These are phyloP conservation scores for Falco peregrinus DNA, from an alignment of 2,797 vertebrate species.

Conservation along the genomic window DNA sequence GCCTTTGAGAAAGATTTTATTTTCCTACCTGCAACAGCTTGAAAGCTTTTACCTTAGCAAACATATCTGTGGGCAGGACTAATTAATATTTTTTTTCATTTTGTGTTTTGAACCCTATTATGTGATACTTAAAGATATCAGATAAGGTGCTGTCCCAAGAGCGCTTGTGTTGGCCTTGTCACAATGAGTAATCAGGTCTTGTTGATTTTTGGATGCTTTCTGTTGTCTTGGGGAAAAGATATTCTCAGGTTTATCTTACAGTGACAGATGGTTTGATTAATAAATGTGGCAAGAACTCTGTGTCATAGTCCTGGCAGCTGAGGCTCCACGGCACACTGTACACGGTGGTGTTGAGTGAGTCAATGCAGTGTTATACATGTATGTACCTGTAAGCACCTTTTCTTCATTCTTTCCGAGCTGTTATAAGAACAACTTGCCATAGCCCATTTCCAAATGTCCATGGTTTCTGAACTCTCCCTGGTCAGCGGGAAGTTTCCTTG, in stretches of 20 bases:
- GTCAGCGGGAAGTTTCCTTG: background rate
- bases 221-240: background rate
- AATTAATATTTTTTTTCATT: background rate
- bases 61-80: background rate
- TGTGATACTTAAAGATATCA: background rate
- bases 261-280: constrained; percentile 43
- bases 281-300: background rate
- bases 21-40: background rate
- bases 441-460: background rate
- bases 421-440: background rate
- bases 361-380: background rate
- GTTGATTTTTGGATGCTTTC: constrained; percentile 2
- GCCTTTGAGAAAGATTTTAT: background rate
- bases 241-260: background rate
- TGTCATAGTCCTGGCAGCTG: constrained; percentile 6
- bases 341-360: fast-evolving
- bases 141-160: background rate
- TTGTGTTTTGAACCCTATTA: background rate
- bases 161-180: background rate
- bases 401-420: background rate
- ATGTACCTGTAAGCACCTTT: background rate
- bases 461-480: background rate
- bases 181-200: background rate
- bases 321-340: background rate
- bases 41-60: background rate